Base-by-base conservation (phyloP, 2,888 invertebrate genomes). In the Dryobotodes eremita region DNA sequence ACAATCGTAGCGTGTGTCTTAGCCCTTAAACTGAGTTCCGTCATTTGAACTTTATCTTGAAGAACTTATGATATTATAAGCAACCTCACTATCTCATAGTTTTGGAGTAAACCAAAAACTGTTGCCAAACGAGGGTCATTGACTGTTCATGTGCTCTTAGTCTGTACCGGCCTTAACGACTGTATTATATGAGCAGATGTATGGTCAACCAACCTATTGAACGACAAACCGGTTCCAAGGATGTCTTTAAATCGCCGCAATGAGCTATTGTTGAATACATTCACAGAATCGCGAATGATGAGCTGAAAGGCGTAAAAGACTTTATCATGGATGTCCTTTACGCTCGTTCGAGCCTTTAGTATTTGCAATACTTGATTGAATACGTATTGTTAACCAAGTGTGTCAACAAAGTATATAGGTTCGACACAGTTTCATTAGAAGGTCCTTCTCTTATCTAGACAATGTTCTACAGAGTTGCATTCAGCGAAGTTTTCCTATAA, bases 171-270 rank as follows among this genome's bases (percentile, higher is more conserved):
- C 15, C 8, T 65, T 70, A 74, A 80, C 79, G 68, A 71, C 31
- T 72, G n/a, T 71, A 59, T 59, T 66, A 61, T 73, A 73, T 57
- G 70, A 53, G 3, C 61, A 73, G 48, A 66, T 79, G 66, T 72
- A 72, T 79, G 48, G 57, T 85, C 85, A 84, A 89, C 86, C 85
- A 85, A 85, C 87, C 89, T 91, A 92, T 92, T 87, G 83, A 87
- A 79, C 72, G 77, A 83, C 89, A 82, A 87, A 91, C 91, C 89
- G 91, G 91, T 93, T 86, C 74, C 55, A 89, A 92, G 90, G 92
- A 90, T 92, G 89, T 90, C 89, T 87, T 88, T 89, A 89, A 79
- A 90, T 83, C 80, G 64, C 59, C 50, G n/a, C 64, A 80, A 85
- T 75, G 74, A 64, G 59, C 42, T 48, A 79, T 80, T 87, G 74